Percentiles rank a stretch among this genome's conserved stretches.
Evolutionary conservation across 2,797 vertebrate genomes (phyloP).

Genomic region (Numenius phaeopus): DNA sequence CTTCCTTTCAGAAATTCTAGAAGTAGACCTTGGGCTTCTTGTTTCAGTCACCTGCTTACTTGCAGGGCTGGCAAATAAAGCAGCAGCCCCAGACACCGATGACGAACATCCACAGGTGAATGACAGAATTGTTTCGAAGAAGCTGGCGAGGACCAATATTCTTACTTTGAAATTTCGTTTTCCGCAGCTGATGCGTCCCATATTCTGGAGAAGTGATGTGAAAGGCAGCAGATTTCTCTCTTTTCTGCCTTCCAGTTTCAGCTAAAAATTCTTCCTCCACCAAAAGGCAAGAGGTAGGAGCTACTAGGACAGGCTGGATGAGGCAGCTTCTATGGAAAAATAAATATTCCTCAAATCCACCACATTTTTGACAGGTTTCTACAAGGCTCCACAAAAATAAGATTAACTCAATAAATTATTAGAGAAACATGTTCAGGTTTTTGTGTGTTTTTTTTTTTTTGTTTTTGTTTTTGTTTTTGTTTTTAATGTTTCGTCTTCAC

Average conservation of each 20-base stretch:
- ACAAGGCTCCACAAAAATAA: neutral
- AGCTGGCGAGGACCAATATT: neutral
- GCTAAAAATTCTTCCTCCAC: neutral
- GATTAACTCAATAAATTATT: neutral
- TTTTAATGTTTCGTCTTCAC: neutral
- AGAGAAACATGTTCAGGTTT: neutral
- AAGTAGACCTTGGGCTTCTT: neutral
- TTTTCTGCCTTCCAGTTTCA: neutral
- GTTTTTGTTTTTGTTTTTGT: neutral
- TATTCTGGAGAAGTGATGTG: neutral
- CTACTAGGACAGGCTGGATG: neutral
- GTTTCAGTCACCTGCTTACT: neutral
- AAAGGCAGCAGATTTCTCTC: neutral
- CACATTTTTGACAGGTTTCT: neutral
- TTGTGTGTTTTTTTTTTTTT: neutral
- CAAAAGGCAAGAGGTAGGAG: neutral
- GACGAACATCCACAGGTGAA: neutral
- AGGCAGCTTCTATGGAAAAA: neutral
- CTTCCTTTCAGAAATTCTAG: neutral
- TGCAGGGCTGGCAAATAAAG: neutral
- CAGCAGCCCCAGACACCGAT: neutral
- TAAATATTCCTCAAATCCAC: neutral
- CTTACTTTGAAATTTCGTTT: neutral
- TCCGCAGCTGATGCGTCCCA: rapidly evolving
- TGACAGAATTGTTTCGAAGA: neutral